Percentiles rank a stretch among this genome's conserved stretches.
These are phyloP conservation scores for Andrena marginata DNA, from an alignment of 2,888 invertebrate species.

Conservation along the genomic window DNA sequence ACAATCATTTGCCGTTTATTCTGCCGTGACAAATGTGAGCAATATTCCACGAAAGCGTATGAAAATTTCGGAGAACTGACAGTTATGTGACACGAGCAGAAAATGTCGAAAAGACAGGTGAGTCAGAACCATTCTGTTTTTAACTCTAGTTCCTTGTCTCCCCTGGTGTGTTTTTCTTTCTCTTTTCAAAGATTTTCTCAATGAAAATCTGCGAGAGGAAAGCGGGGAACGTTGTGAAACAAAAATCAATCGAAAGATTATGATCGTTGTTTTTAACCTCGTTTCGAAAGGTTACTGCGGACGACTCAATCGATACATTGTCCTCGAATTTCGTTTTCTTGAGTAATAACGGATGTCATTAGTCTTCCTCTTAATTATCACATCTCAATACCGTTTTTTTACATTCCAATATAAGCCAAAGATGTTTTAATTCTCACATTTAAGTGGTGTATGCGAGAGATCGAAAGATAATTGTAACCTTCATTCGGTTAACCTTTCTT, in stretches of 20 bases:
- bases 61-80: slow-evolving; percentile 26
- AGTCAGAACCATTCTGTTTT: slow-evolving; percentile 31
- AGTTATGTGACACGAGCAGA: slow-evolving; percentile 51
- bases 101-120: slow-evolving; percentile 54
- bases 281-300: slow-evolving; percentile 59
- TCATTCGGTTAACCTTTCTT: slow-evolving; percentile 51
- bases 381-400: neutral
- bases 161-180: neutral
- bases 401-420: neutral
- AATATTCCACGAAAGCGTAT: slow-evolving; percentile 7
- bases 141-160: neutral
- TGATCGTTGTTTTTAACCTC: slow-evolving; percentile 58
- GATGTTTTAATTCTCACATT: neutral
- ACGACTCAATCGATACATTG: slow-evolving; percentile 59
- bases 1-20: slow-evolving; percentile 13
- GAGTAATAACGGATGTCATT: slow-evolving; percentile 27
- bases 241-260: slow-evolving; percentile 11
- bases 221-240: neutral
- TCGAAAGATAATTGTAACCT: slow-evolving; percentile 29
- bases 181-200: neutral
- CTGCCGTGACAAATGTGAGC: slow-evolving; percentile 31
- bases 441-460: neutral
- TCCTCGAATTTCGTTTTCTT: slow-evolving; percentile 57
- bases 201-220: neutral
- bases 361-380: slow-evolving; percentile 8